Evolutionary conservation across 1,140 invertebrate genomes (phyloP), one percentile per base, ranked within the genome.

Genomic region (Eciton burchellii): DNA sequence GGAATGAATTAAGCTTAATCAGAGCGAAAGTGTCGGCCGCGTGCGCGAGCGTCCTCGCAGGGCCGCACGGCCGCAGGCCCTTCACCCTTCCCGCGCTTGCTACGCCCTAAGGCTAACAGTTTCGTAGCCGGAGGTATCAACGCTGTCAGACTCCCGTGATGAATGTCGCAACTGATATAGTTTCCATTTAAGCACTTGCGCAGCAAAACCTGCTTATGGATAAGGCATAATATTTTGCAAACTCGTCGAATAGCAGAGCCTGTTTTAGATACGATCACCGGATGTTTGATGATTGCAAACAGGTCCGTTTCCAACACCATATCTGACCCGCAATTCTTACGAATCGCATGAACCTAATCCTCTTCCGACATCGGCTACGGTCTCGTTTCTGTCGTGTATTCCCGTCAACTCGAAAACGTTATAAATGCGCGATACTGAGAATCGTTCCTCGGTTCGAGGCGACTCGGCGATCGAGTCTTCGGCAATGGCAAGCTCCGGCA

Each of bases 1-100:
- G 63, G 90, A 90, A 89, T 85, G 88, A 92, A 92, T 92, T 91
- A 90, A 92, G 91, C 83, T 91, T 91, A 92, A 92, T 92, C 92
- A 90, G 86, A 89, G 86, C 89, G 85, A 92, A 92, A 91, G 90
- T 92, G 90, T 91, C 88, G 91, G 85, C 84, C 90, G 91, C 85
- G 90, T 87, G 91, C 90, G 81, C 89, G 85, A 70, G 65, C 82
- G 47, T 74, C 73, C 84, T 87, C 66, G 79, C 90, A 91, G 91
- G 91, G 90, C 90, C 90, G 88, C 84, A 85, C 14, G 52, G 47
- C n/a, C n/a, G n/a, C n/a, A 6, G 35, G 35, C 12, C 72, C 85
- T 65, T 83, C 54, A 19, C 49, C 63, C 29, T 74, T 35, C 8
- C 52, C 11, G 65, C 70, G 72, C 54, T 84, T 83, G n/a, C n/a